Conservation (phyloP, 2,888 invertebrate species). For the Drosophila kambysellisi region DNA sequence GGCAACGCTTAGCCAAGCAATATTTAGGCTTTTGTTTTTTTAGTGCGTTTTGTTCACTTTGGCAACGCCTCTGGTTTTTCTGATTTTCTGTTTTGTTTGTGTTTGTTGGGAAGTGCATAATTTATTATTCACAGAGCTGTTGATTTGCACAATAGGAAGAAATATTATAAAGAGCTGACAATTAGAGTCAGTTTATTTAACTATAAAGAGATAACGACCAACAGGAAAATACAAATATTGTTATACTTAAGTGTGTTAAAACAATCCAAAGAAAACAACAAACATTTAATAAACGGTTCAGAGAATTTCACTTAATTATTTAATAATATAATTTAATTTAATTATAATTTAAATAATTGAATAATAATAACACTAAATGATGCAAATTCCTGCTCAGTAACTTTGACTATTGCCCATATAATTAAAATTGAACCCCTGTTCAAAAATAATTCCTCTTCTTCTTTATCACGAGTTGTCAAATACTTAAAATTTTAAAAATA, state of each 20-base stretch:
- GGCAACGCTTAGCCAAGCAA: constrained; percentile 57
- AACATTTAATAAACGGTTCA: not conserved
- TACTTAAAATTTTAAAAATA: too few species aligned
- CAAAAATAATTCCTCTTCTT: too few species aligned
- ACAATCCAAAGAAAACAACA: not conserved
- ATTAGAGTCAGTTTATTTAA: constrained; percentile 37
- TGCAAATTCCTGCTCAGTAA: not conserved
- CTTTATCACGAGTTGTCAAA: too few species aligned
- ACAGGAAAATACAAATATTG: constrained; percentile 1
- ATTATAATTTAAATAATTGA: too few species aligned
- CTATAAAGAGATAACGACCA: not conserved
- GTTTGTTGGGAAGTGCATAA: constrained; percentile 44
- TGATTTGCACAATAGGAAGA: constrained; percentile 43
- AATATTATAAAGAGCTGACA: constrained; percentile 31
- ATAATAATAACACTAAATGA: not conserved
- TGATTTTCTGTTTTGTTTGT: constrained; percentile 16
- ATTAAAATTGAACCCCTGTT: too few species aligned
- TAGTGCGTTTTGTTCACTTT: constrained; percentile 48
- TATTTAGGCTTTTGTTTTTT: constrained; percentile 58
- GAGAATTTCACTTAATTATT: not conserved
- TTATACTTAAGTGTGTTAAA: not conserved
- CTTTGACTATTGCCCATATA: not conserved
- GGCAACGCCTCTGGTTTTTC: constrained; percentile 41
- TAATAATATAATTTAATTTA: too few species aligned
- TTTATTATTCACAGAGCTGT: constrained; percentile 57